These are phyloP conservation scores for Corythoichthys haematopterus DNA, from an alignment of 2,113 vertebrate genomes.

Conservation along the genomic window DNA sequence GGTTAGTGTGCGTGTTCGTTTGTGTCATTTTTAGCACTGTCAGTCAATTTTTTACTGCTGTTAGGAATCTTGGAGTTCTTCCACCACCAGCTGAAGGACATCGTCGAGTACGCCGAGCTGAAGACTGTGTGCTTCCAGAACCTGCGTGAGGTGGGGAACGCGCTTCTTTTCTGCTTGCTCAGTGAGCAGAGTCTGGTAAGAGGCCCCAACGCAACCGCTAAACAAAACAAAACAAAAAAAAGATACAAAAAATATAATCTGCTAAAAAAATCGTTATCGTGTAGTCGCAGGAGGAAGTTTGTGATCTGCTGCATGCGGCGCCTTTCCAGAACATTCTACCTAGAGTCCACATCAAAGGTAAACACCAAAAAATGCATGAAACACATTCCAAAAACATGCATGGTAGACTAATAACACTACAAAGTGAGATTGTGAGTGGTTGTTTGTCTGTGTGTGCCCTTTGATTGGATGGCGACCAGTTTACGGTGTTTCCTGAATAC, in stretches of 20 bases:
- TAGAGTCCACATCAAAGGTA: conserved; percentile 97
- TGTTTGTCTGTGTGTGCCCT: too few species aligned
- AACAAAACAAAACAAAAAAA: too few species aligned
- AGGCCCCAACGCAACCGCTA: too few species aligned
- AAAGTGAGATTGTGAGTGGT: too few species aligned
- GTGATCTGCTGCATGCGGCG: conserved; percentile 96
- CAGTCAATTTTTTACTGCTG: not conserved
- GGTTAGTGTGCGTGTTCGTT: conserved; percentile 70
- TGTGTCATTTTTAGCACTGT: not conserved
- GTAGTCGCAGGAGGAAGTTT: conserved; percentile 99
- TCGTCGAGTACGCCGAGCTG: conserved; percentile 95
- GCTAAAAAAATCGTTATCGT: not conserved
- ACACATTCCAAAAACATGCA: too few species aligned
- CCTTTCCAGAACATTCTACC: conserved; percentile 99
- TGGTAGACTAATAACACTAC: too few species aligned
- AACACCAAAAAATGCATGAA: conserved; percentile 11
- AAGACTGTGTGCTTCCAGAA: conserved; percentile 99
- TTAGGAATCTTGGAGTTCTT: conserved; percentile 98
- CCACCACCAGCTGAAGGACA: conserved; percentile 98
- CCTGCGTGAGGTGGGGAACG: conserved; percentile 95
- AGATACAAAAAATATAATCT: too few species aligned
- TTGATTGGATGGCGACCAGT: too few species aligned
- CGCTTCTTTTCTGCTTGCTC: conserved; percentile 95
- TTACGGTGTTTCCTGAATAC: too few species aligned
- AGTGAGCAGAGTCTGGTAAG: conserved; percentile 93